Evolutionary conservation across 2,113 vertebrate genomes (phyloP), one percentile per base, ranked within the genome.

Genomic region (Phoxinus phoxinus): DNA sequence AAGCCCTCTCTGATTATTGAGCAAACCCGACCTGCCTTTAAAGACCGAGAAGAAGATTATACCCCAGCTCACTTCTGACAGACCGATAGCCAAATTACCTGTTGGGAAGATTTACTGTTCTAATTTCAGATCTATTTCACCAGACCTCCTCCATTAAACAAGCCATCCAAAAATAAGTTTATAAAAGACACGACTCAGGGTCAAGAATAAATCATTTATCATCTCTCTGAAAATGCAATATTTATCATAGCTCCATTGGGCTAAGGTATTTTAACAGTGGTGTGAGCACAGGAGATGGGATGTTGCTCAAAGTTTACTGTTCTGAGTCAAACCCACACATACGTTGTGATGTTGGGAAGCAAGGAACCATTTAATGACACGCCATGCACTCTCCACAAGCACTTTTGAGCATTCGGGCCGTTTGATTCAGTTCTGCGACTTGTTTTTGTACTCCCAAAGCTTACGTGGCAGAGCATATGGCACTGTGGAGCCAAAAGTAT

Each of bases 61-160:
- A 46, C 11, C 59, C 32, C 59, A 71, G 27, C 61, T 35, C 17
- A 15, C 73, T 58, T 46, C 69, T 72, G 71, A 86, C 78, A 85
- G 32, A 23, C 15, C 23, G 61, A 32, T 51, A 51, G 53, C 44
- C 86, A 85, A 76, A 71, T 59, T 37, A 86, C 30, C 48, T 59
- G 17, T 30, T 71, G 48, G 41, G 53, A 63, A 86, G 76, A 87
- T 84, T 84, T 86, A 74, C 41, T 75, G 61, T 46, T 71, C 17
- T 80, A 81, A 74, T 86, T 86, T 84, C 58, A 81, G 46, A 63
- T 27, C 65, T 81, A 48, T 83, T 81, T 84, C 69, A 41, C 32
- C 51, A 30, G 63, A 61, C 56, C 15, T 58, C 53, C 23, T 69
- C 44, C 80, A 32, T 61, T 44, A 75, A 81, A 79, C 27, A 48